Evolutionary conservation across 2,888 invertebrate species (phyloP).

Genomic region (Diarsia rubi): DNA sequence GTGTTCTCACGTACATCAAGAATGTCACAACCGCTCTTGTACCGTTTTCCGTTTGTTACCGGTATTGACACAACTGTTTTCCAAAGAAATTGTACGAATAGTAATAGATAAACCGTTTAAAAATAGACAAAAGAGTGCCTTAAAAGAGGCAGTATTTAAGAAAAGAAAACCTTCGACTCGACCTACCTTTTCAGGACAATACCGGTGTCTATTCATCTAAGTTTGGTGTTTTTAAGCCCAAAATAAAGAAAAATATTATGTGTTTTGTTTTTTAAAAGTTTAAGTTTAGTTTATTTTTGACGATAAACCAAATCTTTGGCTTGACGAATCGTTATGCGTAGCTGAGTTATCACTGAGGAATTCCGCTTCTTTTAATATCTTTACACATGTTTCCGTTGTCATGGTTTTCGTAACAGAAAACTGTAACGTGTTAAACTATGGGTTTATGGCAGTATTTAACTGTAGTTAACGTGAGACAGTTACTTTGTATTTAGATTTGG

Average conservation of each 20-base stretch:
- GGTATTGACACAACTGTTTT: slow-evolving; percentile 65
- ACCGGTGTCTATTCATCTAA: not conserved
- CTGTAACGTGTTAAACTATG: slow-evolving; percentile 40
- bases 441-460: slow-evolving; percentile 45
- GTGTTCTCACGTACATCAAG: slow-evolving; percentile 81
- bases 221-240: not conserved
- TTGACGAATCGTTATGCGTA: slow-evolving; percentile 31
- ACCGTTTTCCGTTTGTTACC: slow-evolving; percentile 70
- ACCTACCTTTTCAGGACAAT: not conserved
- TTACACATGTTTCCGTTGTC: slow-evolving; percentile 67
- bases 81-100: slow-evolving; percentile 42
- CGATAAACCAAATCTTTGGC: slow-evolving; percentile 37
- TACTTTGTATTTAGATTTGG: slow-evolving; percentile 40
- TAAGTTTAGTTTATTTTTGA: slow-evolving; percentile 13
- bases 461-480: slow-evolving; percentile 37
- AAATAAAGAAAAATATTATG: not conserved
- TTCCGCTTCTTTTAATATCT: slow-evolving; percentile 67
- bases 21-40: slow-evolving; percentile 66
- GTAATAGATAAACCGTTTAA: slow-evolving; percentile 13
- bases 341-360: slow-evolving; percentile 56
- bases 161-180: slow-evolving; percentile 8
- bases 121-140: slow-evolving; percentile 10
- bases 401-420: slow-evolving; percentile 57
- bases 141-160: not conserved
- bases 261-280: not conserved